These are phyloP conservation scores for Trachurus trachurus DNA, from an alignment of 2,797 vertebrate genomes.

Conservation along the genomic window DNA sequence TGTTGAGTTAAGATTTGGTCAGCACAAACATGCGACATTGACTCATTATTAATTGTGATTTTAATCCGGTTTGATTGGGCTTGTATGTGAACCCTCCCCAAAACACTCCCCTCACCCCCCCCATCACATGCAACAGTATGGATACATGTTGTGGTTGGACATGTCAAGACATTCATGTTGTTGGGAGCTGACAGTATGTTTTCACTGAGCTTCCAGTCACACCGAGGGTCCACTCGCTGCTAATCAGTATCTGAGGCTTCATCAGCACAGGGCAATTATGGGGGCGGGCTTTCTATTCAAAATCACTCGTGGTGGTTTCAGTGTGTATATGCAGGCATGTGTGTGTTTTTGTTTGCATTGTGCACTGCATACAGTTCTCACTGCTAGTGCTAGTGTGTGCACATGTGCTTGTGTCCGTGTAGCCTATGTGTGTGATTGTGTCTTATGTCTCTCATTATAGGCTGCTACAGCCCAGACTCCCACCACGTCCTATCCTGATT, in stretches of 20 bases:
- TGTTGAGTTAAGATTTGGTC: slow-evolving; percentile 42
- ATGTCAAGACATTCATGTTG: slow-evolving; percentile 54
- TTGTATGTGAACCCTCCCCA: slow-evolving; percentile 39
- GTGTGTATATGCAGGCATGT: slow-evolving; percentile 4
- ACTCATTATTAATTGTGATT: slow-evolving; percentile 77
- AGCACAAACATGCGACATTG: slow-evolving; percentile 55
- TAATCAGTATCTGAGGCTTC: slow-evolving; percentile 65
- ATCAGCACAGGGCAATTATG: slow-evolving; percentile 46
- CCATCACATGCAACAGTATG: slow-evolving; percentile 50
- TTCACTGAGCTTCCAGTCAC: slow-evolving; percentile 52
- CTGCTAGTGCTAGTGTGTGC: slow-evolving; percentile 7
- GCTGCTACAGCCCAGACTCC: slow-evolving; percentile 64
- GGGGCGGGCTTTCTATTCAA: slow-evolving; percentile 38
- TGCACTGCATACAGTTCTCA: too few relatives aligned
- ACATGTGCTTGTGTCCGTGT: background rate
- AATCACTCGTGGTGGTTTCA: slow-evolving; percentile 24
- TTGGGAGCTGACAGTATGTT: slow-evolving; percentile 67
- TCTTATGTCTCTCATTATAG: slow-evolving; percentile 66
- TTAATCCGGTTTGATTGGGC: slow-evolving; percentile 71
- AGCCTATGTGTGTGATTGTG: slow-evolving; percentile 20
- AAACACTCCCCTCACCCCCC: slow-evolving; percentile 18
- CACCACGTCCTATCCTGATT: slow-evolving; percentile 69
- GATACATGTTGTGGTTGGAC: slow-evolving; percentile 59
- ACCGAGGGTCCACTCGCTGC: slow-evolving; percentile 49
- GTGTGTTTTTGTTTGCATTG: slow-evolving; percentile 26